phyloP scores from a whole-genome alignment of 2,113 vertebrate species.

The Scolopax mira region DNA sequence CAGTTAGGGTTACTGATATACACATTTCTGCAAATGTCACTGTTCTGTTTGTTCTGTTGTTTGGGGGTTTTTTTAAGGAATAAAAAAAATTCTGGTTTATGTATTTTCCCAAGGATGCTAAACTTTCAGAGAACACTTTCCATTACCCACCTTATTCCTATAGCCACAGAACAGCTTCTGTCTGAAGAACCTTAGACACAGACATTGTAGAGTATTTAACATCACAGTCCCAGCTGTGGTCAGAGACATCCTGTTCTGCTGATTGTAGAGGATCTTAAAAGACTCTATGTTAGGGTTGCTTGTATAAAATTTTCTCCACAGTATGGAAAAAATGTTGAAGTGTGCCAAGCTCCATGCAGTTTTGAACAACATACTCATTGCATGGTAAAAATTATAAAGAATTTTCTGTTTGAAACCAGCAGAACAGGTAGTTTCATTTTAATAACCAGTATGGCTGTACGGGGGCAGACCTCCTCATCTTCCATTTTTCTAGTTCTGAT shows the following conservation, averaged over 20 bases:
- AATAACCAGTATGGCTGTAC: not conserved
- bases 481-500: constrained; percentile 31
- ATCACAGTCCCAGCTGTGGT: not conserved
- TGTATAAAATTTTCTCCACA: not conserved
- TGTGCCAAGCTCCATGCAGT: not conserved
- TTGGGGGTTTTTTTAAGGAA: not conserved
- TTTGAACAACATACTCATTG: not conserved
- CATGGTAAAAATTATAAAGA: not conserved
- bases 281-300: not conserved
- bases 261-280: not conserved
- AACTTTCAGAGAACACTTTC: not conserved
- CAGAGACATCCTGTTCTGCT: not conserved
- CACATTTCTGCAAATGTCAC: not conserved
- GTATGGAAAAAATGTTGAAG: not conserved
- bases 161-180: not conserved
- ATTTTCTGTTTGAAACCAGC: not conserved
- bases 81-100: not conserved
- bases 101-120: not conserved
- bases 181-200: not conserved
- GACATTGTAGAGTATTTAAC: not conserved
- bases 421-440: not conserved
- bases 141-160: not conserved
- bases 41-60: not conserved
- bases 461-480: not conserved
- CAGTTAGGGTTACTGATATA: not conserved